A percentile compares a stretch with the other conserved stretches of the same genome.
phyloP scores from a whole-genome alignment of 2,888 invertebrate species.

The Pristionchus exspectatus region DNA sequence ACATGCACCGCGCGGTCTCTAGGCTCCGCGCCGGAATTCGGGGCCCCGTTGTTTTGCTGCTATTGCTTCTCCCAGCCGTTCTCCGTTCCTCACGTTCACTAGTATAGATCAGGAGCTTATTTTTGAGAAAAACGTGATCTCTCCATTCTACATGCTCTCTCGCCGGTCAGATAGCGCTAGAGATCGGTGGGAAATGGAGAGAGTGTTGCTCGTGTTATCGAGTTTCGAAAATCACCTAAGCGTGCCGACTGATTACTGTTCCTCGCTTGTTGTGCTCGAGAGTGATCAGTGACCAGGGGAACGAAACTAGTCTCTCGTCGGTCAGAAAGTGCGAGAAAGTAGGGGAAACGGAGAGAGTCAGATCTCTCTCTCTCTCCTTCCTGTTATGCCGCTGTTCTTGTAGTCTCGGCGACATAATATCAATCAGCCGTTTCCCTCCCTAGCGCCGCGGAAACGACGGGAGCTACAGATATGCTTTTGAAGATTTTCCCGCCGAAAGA shows the following conservation, averaged over 20 bases:
- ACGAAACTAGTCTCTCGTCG: not conserved
- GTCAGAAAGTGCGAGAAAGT: not conserved
- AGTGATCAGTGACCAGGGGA: not conserved
- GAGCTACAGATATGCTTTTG: not conserved
- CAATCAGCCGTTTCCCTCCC: conserved; percentile 6
- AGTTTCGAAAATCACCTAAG: not conserved
- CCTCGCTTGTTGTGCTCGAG: not conserved
- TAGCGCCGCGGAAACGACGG: not conserved
- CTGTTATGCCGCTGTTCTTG: not conserved
- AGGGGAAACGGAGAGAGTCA: not conserved
- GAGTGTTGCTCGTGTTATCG: not conserved
- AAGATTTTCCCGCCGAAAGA: not conserved
- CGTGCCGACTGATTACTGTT: not conserved
- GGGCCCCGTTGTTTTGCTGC: not conserved
- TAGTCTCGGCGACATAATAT: not conserved
- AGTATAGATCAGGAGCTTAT: not conserved
- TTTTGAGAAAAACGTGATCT: not conserved
- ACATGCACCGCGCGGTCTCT: conserved; percentile 1
- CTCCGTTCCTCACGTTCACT: not conserved
- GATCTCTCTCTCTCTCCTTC: not conserved
- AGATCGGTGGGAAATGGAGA: too few relatives aligned
- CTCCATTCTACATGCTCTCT: too few relatives aligned
- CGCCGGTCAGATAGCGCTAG: too few relatives aligned
- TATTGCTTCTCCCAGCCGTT: not conserved
- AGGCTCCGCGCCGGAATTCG: not conserved